Percentiles rank a stretch among this genome's conserved stretches.
phyloP scores from a whole-genome alignment of 2,113 vertebrate species.

The Sorex fumeus region DNA sequence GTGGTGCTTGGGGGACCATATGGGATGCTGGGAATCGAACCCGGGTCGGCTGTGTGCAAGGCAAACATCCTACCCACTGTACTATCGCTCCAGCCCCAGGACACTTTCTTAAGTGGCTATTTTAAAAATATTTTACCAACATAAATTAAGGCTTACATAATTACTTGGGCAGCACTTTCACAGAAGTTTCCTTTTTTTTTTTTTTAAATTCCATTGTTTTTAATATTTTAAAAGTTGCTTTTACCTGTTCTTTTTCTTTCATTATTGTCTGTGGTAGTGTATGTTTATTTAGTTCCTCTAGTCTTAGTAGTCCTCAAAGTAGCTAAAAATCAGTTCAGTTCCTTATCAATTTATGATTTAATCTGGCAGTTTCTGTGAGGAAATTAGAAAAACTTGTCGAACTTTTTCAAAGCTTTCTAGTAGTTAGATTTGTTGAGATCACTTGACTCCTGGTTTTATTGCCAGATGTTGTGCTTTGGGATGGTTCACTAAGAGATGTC shows the following conservation, averaged over 20 bases:
- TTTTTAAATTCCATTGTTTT: neutral
- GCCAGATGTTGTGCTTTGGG: too few species aligned
- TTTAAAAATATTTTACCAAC: neutral
- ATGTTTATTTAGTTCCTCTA: neutral
- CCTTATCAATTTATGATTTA: slow-evolving; percentile 45
- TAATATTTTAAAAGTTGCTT: slow-evolving; percentile 27
- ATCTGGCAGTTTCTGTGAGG: neutral
- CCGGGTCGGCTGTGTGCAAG: too few species aligned
- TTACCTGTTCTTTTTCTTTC: neutral
- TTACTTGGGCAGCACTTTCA: neutral
- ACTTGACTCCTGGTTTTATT: too few species aligned
- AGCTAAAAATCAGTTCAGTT: slow-evolving; percentile 34
- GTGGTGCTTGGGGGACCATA: too few species aligned
- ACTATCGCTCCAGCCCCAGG: too few species aligned
- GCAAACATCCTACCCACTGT: too few species aligned
- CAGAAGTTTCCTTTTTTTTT: neutral
- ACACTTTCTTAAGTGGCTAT: too few species aligned
- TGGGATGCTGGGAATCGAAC: too few species aligned
- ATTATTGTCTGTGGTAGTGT: slow-evolving; percentile 5
- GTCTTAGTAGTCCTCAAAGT: slow-evolving; percentile 1
- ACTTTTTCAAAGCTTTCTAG: neutral
- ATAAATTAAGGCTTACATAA: slow-evolving; percentile 29
- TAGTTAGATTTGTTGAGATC: too few species aligned
- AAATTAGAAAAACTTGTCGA: slow-evolving; percentile 53
- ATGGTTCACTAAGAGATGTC: too few species aligned